phyloP scores from a whole-genome alignment of 2,888 invertebrate genomes.

The Caenorhabditis parvicauda region DNA sequence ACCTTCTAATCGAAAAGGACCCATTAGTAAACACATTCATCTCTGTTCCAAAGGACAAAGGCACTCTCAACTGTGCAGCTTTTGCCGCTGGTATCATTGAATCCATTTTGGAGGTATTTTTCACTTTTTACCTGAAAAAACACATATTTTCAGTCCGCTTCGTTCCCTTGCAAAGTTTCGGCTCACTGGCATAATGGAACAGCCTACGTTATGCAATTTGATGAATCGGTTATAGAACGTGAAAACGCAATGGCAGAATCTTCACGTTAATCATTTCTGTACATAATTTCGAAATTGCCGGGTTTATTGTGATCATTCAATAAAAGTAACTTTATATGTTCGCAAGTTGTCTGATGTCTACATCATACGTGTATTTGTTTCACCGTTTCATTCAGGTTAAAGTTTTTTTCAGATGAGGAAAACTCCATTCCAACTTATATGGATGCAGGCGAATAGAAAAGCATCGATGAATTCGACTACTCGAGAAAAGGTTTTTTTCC shows the following conservation, averaged over 20 bases:
- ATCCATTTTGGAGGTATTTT: conserved; percentile 73
- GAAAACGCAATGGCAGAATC: conserved; percentile 41
- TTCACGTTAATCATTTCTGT: conserved; percentile 16
- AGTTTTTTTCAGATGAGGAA: too few species aligned
- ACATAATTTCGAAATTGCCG: conserved; percentile 4
- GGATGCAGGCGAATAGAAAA: too few species aligned
- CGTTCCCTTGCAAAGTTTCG: conserved; percentile 84
- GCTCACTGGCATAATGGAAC: conserved; percentile 98
- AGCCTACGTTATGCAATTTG: conserved; percentile 83
- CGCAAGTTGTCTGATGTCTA: too few species aligned
- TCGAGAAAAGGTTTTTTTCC: too few species aligned
- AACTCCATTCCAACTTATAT: too few species aligned
- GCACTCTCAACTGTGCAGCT: conserved; percentile 94
- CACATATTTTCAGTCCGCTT: conserved; percentile 70
- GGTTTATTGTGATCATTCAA: neutral
- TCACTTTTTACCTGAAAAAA: neutral
- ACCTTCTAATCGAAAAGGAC: conserved; percentile 97
- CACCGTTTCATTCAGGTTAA: too few species aligned
- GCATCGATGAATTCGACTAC: too few species aligned
- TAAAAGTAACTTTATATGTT: too few species aligned
- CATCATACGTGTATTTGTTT: too few species aligned
- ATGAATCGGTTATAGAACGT: conserved; percentile 57
- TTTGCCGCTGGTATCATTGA: conserved; percentile 97
- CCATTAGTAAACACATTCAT: conserved; percentile 93
- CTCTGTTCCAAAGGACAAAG: conserved; percentile 93